Base-by-base conservation (phyloP, 2,888 invertebrate genomes). In the Rhamnusium bicolor region DNA sequence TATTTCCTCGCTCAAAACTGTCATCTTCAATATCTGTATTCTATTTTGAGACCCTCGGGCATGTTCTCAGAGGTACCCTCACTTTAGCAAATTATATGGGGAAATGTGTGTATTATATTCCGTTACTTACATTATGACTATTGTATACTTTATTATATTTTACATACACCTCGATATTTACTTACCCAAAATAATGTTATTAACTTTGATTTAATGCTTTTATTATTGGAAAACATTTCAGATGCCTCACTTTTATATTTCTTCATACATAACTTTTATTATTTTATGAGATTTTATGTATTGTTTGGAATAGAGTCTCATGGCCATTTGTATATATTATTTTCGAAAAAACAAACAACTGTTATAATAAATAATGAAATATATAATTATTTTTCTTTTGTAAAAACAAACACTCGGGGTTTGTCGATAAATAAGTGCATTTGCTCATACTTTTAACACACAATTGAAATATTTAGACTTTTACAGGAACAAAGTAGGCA, bases 401-500 rank as follows among this genome's bases (percentile, higher is more conserved):
- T 16, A 58, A 58, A 32, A 58, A 32, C 10, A 58, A 58, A 58
- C 58, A 32, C 32, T 32, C 16, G 58, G 32, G 58, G 58, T 32
- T 12, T 58, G 58, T 29, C 58, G 27, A 32, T 58, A 29, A 14
- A 18, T 58, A 58, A 14, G n/a, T 24, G 24, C 29, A 65, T 65
- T 53, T 53, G 53, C 29, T 21, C 16, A 4, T 5, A 53, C 21
- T n/a, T 32, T 12, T 53, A 53, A 65, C 65, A 65, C 51, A 29
- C 19, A 53, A 58, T 32, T 29, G 53, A 53, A 53, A 53, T 53
- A 65, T 53, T 53, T 54, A 16, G 53, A 29, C 27, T 47, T n/a
- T n/a, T 40, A 51, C 27, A 62, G 58, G 53, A 58, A 58, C 27
- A 56, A 54, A 53, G 54, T 47, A n/a, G n/a, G n/a, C n/a, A 58